Evolutionary conservation across 30 jellyfish, hydroid and myxozoan genomes (phyloP), one percentile per base, ranked within the genome.

Genomic region (Pelagia noctiluca): DNA sequence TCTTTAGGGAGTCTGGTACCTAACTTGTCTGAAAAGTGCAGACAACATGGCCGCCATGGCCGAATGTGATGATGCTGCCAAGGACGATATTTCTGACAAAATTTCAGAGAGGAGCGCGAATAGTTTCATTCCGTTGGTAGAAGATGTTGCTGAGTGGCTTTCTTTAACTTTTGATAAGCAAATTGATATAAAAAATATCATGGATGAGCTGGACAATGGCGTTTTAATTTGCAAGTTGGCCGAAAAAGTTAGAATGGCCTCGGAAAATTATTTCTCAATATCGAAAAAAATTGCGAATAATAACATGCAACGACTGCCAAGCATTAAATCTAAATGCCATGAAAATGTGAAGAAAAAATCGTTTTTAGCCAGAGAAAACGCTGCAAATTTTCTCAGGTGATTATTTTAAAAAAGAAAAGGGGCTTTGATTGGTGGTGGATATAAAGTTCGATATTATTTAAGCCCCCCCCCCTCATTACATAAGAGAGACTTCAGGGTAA

Each of bases 131-230:
- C 97, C 97, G 1, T 61, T 90, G 29, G 18, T 90, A 35, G 96
- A 90, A 53, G 97, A 90, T 50, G 93, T 90, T 22, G 87, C 95
- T 11, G 97, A 90, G 26, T 90, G 97, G 97, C 46, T 90, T 0
- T 49, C 92, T 13, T 30, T 47, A 65, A 46, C 36, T 1, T 74
- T 90, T 50, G 42, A 32, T 7, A 33, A 4, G 32, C 69, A 90
- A 4, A 83, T 90, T 11, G 60, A 49, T 49, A 66, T 70, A 8
- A 85, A 90, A 25, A 84, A 90, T 63, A 61, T 83, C 50, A 80
- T 90, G 71, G 96, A 78, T 71, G 89, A 74, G 18, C 74, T 90
- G 18, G 97, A 90, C 57, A 65, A 82, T 57, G 97, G 97, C 1
- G 78, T 50, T 0, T 50, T 71, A 1, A 35, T 90, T 1, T 79